Evolutionary conservation across 2,113 vertebrate genomes (phyloP).

Genomic region (Trematocara stigmaticum): DNA sequence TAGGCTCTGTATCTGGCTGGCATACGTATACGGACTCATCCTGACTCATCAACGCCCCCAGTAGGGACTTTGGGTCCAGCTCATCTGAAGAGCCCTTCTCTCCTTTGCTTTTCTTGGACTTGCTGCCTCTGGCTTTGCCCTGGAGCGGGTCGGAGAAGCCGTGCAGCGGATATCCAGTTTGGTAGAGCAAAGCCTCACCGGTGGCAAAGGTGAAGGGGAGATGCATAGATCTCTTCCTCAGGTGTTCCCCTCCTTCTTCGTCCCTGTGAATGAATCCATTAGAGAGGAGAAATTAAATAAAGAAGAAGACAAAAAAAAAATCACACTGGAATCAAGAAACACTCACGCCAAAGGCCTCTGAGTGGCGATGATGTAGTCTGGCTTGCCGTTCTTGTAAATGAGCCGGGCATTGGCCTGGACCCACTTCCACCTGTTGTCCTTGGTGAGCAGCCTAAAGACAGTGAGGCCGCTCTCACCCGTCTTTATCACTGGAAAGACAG

Average conservation of each 20-base stretch:
- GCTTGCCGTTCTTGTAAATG: slow-evolving; percentile 70
- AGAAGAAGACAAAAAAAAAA: neutral
- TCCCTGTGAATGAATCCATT: slow-evolving; percentile 59
- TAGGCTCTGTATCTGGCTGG: slow-evolving; percentile 29
- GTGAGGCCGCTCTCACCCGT: slow-evolving; percentile 73
- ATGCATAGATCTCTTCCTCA: slow-evolving; percentile 75
- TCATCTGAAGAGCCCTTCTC: slow-evolving; percentile 40
- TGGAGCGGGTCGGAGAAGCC: slow-evolving; percentile 49
- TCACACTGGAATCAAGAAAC: accelerated
- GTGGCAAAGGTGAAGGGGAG: slow-evolving; percentile 83
- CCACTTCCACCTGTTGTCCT: slow-evolving; percentile 75
- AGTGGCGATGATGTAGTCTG: slow-evolving; percentile 73
- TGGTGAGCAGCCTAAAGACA: slow-evolving; percentile 78
- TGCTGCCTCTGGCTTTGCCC: slow-evolving; percentile 55
- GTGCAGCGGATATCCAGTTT: slow-evolving; percentile 55
- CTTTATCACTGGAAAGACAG: slow-evolving; percentile 72
- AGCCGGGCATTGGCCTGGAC: slow-evolving; percentile 75
- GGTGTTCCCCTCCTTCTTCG: slow-evolving; percentile 81
- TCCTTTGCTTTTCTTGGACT: slow-evolving; percentile 54
- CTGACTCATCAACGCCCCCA: slow-evolving; percentile 68
- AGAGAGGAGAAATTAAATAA: neutral
- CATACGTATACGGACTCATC: slow-evolving; percentile 62
- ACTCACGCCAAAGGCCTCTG: slow-evolving; percentile 74
- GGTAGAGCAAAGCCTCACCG: slow-evolving; percentile 80
- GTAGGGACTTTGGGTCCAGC: slow-evolving; percentile 60